Evolutionary conservation across 2,888 invertebrate species (phyloP).

Genomic region (Plagiodera versicolora): DNA sequence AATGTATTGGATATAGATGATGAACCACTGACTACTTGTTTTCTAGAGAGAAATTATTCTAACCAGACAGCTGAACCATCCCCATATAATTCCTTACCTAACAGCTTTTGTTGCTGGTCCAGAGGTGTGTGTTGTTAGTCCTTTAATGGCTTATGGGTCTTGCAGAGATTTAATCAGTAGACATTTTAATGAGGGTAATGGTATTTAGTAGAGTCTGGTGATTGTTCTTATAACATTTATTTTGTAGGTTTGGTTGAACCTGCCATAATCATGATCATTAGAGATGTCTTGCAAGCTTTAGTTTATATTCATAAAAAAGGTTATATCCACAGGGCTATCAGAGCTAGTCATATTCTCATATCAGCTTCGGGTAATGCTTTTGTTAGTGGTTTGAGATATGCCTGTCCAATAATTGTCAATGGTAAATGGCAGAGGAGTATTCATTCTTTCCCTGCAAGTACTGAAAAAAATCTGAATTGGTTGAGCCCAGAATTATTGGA

Average conservation of each 20-base stretch:
- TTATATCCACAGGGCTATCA: constrained; percentile 82
- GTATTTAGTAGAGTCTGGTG: background rate
- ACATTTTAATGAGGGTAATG: constrained; percentile 66
- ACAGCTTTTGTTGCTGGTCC: constrained; percentile 77
- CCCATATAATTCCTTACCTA: constrained; percentile 74
- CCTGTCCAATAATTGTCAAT: constrained; percentile 71
- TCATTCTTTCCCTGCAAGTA: constrained; percentile 74
- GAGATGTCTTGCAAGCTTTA: constrained; percentile 77
- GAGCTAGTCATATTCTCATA: constrained; percentile 82
- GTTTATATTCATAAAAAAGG: constrained; percentile 84
- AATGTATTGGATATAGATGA: background rate
- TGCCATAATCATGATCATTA: constrained; percentile 76
- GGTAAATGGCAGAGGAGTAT: constrained; percentile 71
- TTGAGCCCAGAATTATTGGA: constrained; percentile 88
- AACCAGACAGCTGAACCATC: constrained; percentile 76
- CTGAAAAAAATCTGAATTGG: constrained; percentile 80
- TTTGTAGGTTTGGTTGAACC: constrained; percentile 75
- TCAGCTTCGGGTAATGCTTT: constrained; percentile 72
- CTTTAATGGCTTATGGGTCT: constrained; percentile 83
- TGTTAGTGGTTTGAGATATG: constrained; percentile 78
- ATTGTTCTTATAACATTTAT: background rate
- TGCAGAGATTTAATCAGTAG: constrained; percentile 76
- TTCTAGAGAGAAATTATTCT: constrained; percentile 78
- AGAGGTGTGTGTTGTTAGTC: constrained; percentile 78
- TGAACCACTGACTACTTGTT: constrained; percentile 1